phyloP scores from a whole-genome alignment of 1,140 invertebrate species.

The Heliconius hermathena region DNA sequence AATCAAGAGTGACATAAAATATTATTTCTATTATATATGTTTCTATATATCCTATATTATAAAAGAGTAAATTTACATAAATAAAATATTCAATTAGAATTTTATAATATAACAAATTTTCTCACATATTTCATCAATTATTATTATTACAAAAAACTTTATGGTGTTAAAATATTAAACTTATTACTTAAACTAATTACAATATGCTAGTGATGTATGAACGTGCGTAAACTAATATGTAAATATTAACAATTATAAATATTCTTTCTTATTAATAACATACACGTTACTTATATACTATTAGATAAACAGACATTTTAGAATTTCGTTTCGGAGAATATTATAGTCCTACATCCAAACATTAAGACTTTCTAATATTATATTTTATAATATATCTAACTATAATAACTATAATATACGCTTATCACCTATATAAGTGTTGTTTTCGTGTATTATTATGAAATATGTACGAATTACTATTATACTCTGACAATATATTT shows the following conservation, averaged over 20 bases:
- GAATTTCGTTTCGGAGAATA: slow-evolving; percentile 76
- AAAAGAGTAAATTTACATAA: background rate
- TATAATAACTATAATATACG: slow-evolving; percentile 18
- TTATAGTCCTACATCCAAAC: slow-evolving; percentile 52
- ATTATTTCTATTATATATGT: background rate
- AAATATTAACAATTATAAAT: slow-evolving; percentile 7
- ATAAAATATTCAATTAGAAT: background rate
- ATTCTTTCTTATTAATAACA: slow-evolving; percentile 5
- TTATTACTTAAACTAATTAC: background rate
- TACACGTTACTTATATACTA: slow-evolving; percentile 41
- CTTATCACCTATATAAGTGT: background rate
- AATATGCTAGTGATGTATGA: background rate
- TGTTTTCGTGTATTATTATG: background rate
- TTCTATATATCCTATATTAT: background rate
- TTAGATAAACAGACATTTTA: slow-evolving; percentile 71
- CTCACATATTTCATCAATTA: background rate
- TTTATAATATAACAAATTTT: background rate
- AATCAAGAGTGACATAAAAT: background rate
- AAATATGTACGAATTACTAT: background rate
- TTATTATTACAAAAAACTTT: background rate
- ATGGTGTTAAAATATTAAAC: background rate
- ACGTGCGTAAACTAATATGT: slow-evolving; percentile 7
- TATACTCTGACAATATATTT: background rate
- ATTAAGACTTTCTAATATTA: slow-evolving; percentile 27
- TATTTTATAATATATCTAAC: background rate